These are phyloP conservation scores for Xylocampa areola DNA, from an alignment of 2,888 invertebrate genomes.

Conservation along the genomic window DNA sequence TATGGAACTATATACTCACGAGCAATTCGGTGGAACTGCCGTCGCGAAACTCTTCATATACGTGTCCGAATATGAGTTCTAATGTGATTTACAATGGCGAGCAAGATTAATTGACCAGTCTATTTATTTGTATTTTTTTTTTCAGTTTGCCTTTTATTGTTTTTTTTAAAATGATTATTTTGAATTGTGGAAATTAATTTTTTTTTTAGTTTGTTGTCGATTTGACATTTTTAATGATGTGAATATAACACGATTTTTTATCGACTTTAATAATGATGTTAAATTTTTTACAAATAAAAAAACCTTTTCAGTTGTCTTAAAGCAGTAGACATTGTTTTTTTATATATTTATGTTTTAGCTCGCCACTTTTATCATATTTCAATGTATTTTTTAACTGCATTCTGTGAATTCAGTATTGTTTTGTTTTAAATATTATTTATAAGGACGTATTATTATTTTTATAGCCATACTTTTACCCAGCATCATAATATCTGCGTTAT, in stretches of 20 bases:
- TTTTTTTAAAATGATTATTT: not conserved
- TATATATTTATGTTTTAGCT: conserved; percentile 6
- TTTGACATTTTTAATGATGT: too few relatives aligned
- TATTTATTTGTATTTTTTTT: conserved; percentile 9
- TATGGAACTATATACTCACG: conserved; percentile 94
- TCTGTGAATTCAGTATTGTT: conserved; percentile 65
- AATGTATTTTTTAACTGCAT: conserved; percentile 53
- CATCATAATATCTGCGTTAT: conserved; percentile 33
- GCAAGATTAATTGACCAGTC: conserved; percentile 13
- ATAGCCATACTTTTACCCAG: conserved; percentile 41
- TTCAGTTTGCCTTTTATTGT: conserved; percentile 1
- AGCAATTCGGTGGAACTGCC: conserved; percentile 94
- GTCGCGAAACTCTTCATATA: conserved; percentile 96
- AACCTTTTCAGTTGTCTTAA: too few relatives aligned
- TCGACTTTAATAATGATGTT: too few relatives aligned
- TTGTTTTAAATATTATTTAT: conserved; percentile 41
- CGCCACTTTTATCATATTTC: conserved; percentile 14
- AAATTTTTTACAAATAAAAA: too few relatives aligned
- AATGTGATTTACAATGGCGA: conserved; percentile 30
- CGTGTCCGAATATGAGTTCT: conserved; percentile 95
- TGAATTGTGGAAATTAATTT: too few relatives aligned
- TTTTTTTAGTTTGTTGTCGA: too few relatives aligned
- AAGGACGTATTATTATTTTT: conserved; percentile 51
- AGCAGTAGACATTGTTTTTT: too few relatives aligned
- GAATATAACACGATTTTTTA: too few relatives aligned